These are phyloP conservation scores for Drosophila pseudoobscura DNA, from an alignment of 1,140 invertebrate genomes.

Conservation along the genomic window DNA sequence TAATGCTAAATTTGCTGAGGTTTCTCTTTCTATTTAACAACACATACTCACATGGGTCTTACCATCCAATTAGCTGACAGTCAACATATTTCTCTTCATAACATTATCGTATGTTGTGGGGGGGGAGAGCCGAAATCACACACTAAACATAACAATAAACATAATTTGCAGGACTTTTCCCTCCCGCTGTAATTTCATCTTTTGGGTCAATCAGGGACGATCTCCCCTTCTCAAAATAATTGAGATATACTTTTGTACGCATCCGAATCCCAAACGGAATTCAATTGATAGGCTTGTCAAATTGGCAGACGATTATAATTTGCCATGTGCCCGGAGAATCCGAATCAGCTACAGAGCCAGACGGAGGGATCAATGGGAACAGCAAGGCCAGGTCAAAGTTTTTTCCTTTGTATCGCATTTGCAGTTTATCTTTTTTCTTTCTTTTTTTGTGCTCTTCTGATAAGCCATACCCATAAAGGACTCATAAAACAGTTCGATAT, in stretches of 20 bases:
- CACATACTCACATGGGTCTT: constrained; percentile 23
- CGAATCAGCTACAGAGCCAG: constrained; percentile 4
- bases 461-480: constrained; percentile 21
- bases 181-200: constrained; percentile 23
- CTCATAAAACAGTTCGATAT: constrained; percentile 34
- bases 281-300: constrained; percentile 71
- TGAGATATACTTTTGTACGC: constrained; percentile 27
- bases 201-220: constrained; percentile 35
- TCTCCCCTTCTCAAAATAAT: constrained; percentile 16
- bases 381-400: constrained; percentile 49
- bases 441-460: neutral
- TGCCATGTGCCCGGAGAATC: constrained; percentile 43
- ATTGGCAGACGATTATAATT: constrained; percentile 73
- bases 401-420: constrained; percentile 35
- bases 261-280: constrained; percentile 38
- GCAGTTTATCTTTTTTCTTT: constrained; percentile 27
- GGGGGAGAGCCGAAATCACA: constrained; percentile 24
- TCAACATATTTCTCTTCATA: constrained; percentile 47
- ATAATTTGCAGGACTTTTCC: constrained; percentile 50
- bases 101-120: constrained; percentile 39
- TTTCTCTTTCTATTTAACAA: constrained; percentile 16
- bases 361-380: constrained; percentile 15
- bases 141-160: constrained; percentile 62
- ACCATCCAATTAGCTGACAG: constrained; percentile 59
- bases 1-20: neutral